Base-by-base conservation (phyloP, 2,113 vertebrate genomes). In the Vicugna pacos region DNA sequence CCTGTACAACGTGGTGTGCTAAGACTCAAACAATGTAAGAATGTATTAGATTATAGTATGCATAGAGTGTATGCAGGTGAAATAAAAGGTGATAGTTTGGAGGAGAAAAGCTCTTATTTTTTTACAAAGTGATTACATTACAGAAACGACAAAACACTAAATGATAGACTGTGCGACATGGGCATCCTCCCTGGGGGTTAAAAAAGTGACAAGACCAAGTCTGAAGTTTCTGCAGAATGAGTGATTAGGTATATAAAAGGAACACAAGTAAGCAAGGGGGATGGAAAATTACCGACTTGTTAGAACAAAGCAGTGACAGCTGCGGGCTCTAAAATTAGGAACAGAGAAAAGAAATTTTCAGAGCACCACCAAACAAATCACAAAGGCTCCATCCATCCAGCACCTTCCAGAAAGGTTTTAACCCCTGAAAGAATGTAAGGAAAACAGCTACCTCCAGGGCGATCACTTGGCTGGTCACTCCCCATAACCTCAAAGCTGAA, bases 281-380 rank as follows among this genome's bases (percentile, higher is more conserved):
- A 67, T 96, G 97, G 98, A 97, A 98, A 98, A 96, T 95, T 92
- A 97, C 97, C 5, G 9, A 93, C 79, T 94, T 92, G 72, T 89
- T 93, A 56, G 90, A 97, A 95, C 46, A 97, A 90, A 77, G 88
- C 96, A 77, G 54, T 97, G 82, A 92, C 97, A 98, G 87, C 96
- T 94, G 95, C 92, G 76, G 87, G 52, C 54, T 97, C 96, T 97
- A 98, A 97, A 97, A 96, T 84, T 95, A 97, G 98, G 81, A 94
- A 72, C 30, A 58, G 93, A 95, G 94, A 75, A 73, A 26, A 93
- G 93, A 94, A 96, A 67, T 86, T 95, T 95, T 95, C 81, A 2
- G 67, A 96, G 69, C 72, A 92, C 82, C 92, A 82, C 92, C 91
- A 93, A 90, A 20, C 48, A 97, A 85, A 84, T 73, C 46, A 91